phyloP scores from a whole-genome alignment of 2,797 vertebrate genomes.

The Chrysocyon brachyurus region DNA sequence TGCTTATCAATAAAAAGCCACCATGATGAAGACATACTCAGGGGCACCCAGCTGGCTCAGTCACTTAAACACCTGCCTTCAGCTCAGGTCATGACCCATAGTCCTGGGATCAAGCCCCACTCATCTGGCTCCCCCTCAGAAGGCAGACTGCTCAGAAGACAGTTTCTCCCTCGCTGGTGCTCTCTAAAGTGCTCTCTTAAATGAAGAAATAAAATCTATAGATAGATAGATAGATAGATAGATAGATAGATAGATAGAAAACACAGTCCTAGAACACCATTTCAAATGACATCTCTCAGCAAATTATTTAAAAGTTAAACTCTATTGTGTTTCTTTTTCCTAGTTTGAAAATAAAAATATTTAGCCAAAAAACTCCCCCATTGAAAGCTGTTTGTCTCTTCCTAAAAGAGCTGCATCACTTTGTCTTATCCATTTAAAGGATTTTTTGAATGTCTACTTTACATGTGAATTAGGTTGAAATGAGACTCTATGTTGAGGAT shows the following conservation, averaged over 20 bases:
- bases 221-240: too few relatives aligned
- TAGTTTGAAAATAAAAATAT: slow-evolving; percentile 50
- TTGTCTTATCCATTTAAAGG: not conserved
- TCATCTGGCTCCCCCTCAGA: too few relatives aligned
- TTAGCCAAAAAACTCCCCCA: not conserved
- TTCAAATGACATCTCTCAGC: not conserved
- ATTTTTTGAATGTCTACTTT: not conserved
- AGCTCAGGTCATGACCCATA: too few relatives aligned
- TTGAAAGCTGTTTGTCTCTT: not conserved
- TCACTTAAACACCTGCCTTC: too few relatives aligned
- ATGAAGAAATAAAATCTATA: too few relatives aligned
- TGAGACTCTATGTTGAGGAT: not conserved
- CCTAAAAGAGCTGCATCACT: not conserved
- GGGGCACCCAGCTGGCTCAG: too few relatives aligned
- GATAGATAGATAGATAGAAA: too few relatives aligned
- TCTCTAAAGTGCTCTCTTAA: too few relatives aligned
- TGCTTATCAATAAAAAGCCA: slow-evolving; percentile 21
- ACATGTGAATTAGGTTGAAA: not conserved
- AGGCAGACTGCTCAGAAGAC: too few relatives aligned
- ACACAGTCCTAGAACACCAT: not conserved
- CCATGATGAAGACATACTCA: not conserved
- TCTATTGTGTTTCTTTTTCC: not conserved
- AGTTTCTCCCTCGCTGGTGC: too few relatives aligned
- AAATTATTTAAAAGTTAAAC: slow-evolving; percentile 47
- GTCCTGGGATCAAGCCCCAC: too few relatives aligned